Base-by-base conservation (phyloP, 2,888 invertebrate genomes). In the Heterodera filipjevi region DNA sequence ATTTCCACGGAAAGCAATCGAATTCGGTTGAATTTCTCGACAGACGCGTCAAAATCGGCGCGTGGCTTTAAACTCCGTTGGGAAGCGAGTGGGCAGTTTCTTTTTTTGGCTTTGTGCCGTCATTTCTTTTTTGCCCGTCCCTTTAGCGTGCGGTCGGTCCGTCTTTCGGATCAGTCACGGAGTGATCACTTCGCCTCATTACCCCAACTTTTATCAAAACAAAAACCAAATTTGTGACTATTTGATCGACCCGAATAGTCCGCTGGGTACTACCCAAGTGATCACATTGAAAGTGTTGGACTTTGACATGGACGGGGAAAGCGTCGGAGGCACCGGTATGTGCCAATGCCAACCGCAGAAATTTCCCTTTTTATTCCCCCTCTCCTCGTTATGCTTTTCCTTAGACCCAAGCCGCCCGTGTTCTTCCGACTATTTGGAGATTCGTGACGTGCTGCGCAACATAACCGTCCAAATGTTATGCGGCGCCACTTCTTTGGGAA, bases 121-220 rank as follows among this genome's bases (percentile, higher is more conserved):
- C 39, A 2, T 39, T 39, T 39, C 39, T 12, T 39, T 39, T 2
- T 10, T 6, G 6, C 39, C 39, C 39, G 6, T 39, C 39, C 39
- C 1, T 39, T 30, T 71, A 85, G 84, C 76, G 53, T 88, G 88
- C 66, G 88, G 88, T 66, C 87, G 88, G 46, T 80, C 84, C 5
- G 77, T 81, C 35, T 86, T 78, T 73, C 80, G 78, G 2, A 79
- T 85, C 66, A 83, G 80, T 35, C 85, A 88, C 79, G 87, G 88
- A 30, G 85, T 86, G 19, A 79, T 88, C 70, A 82, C 82, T n/a
- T 88, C 88, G 0, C 88, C 88, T 19, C 78, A 84, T 68, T 89
- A 86, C 78, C 88, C 88, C n/a, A 73, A 81, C 30, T 82, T 80
- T 71, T 87, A 88, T 66, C 88, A 86, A 32, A 88, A 88, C 77